Base-by-base conservation (phyloP, 1,140 invertebrate species). In the Brachionus rotundiformis region DNA sequence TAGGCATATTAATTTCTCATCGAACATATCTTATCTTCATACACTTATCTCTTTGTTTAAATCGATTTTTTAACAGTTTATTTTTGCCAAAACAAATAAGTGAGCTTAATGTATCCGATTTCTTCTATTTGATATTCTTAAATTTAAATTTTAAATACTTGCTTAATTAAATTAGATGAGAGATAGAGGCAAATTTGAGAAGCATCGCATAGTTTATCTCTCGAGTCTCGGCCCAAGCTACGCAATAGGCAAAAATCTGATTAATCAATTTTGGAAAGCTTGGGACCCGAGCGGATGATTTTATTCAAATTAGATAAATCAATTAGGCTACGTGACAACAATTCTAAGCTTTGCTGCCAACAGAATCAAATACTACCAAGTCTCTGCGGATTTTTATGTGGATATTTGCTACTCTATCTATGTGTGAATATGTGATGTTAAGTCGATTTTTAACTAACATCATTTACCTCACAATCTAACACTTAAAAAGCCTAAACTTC, bases 291-390 rank as follows among this genome's bases (percentile, higher is more conserved):
- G 61, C 1, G 16, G 61, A 19, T 68, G 8, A 36, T 36, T 33
- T 33, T 36, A 68, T 68, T 68, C 31, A 68, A 73, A 73, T 73
- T 44, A 73, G 68, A 73, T 73, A 73, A 73, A 73, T 73, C 68
- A 73, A 73, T 73, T 73, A 25, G 10, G 36, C 44, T 44, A 73
- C 68, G 68, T 73, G 68, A 73, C 68, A 73, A 39, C 44, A 73
- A 73, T 73, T 44, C 23, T 73, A 44, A 73, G 39, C 19, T 44
- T 27, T 54, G 19, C 7, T n/a, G 19, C 8, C 16, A 54, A 54
- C 47, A 54, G 23, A 54, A 54, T 54, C 47, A 54, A 54, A 54
- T 19, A 19, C 47, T 19, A 31, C 7, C 44, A 13, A 41, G 19
- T 44, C 19, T 73, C 36, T 73, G 36, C 4, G 8, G 29, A 73